These are phyloP conservation scores for Trileptium ribeirensis DNA, from an alignment of 2,888 invertebrate genomes.

Conservation along the genomic window DNA sequence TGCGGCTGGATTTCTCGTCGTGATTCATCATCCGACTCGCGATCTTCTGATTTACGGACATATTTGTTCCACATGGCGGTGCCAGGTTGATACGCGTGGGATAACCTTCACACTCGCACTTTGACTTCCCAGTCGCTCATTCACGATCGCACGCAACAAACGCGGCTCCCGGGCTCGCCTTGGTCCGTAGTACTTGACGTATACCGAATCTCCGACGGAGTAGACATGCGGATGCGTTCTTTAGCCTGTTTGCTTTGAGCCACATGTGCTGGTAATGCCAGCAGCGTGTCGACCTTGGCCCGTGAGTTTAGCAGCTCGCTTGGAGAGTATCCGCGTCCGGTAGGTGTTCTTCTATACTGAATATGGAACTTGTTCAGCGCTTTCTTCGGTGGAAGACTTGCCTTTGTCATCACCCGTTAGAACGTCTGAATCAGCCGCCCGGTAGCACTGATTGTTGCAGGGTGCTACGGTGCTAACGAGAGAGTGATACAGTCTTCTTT, in stretches of 20 bases:
- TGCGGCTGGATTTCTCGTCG: no score
- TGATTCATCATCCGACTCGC: no score
- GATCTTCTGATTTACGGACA: no score
- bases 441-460: conserved; percentile 27
- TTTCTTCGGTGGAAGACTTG: conserved; percentile 26
- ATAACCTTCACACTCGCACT: background rate
- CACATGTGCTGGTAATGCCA: conserved; percentile 14
- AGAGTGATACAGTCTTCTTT: background rate
- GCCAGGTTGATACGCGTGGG: conserved; percentile 18
- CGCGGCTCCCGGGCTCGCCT: conserved; percentile 16
- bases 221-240: no score
- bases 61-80: conserved; percentile 24
- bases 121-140: background rate
- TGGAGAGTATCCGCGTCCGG: conserved; percentile 22
- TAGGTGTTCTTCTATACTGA: conserved; percentile 9
- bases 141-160: conserved; percentile 22
- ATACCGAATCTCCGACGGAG: background rate
- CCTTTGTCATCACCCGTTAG: conserved; percentile 29
- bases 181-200: conserved; percentile 13
- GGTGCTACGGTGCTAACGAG: conserved; percentile 38
- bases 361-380: conserved; percentile 28
- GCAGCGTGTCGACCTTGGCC: background rate
- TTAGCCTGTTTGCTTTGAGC: conserved; percentile 24
- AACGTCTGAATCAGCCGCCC: conserved; percentile 32
- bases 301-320: conserved; percentile 22